These are phyloP conservation scores for Apis dorsata DNA, from an alignment of 1,140 invertebrate species.

Conservation along the genomic window DNA sequence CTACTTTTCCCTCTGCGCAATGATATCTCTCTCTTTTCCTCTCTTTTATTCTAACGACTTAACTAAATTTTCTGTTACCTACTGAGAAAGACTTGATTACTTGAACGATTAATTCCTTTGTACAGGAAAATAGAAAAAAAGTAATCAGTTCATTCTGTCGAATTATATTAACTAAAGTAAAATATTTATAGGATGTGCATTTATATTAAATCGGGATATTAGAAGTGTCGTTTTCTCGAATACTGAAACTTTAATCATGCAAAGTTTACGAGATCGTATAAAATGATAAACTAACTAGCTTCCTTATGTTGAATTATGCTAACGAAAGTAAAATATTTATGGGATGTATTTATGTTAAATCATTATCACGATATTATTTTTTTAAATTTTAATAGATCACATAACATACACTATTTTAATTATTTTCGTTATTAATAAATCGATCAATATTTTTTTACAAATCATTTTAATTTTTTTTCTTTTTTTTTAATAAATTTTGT, in stretches of 20 bases:
- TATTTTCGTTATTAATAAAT: too few relatives aligned
- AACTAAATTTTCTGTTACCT: conserved; percentile 53
- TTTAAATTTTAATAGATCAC: too few relatives aligned
- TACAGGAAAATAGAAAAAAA: not conserved
- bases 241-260: too few relatives aligned
- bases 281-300: too few relatives aligned
- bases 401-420: too few relatives aligned
- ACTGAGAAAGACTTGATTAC: conserved; percentile 17
- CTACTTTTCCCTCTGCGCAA: conserved; percentile 46
- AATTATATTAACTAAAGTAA: not conserved
- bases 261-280: too few relatives aligned
- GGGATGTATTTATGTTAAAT: not conserved
- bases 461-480: too few relatives aligned
- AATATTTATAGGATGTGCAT: not conserved
- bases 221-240: too few relatives aligned
- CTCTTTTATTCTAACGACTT: conserved; percentile 25
- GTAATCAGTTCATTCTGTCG: not conserved
- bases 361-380: too few relatives aligned
- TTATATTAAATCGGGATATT: not conserved
- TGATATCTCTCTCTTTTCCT: not conserved
- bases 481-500: too few relatives aligned
- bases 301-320: not conserved
- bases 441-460: too few relatives aligned
- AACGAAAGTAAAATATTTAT: not conserved
- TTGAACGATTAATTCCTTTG: conserved; percentile 31